phyloP scores from a whole-genome alignment of 2,888 invertebrate genomes.

The Melangyna quadrimaculata region DNA sequence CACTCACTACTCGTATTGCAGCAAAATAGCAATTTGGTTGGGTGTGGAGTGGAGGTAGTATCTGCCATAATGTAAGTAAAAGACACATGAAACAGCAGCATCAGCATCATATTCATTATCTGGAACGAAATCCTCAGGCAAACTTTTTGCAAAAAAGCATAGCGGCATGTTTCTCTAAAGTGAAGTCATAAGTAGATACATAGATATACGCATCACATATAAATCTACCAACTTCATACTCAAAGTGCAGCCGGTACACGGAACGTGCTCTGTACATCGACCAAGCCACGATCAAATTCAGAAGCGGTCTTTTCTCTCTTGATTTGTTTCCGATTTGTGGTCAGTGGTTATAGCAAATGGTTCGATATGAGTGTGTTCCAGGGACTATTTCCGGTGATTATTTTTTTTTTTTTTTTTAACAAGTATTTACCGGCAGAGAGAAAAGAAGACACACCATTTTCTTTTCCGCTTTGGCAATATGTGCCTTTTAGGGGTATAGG shows the following conservation, averaged over 20 bases:
- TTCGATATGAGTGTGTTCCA: slow-evolving; percentile 18
- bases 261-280: slow-evolving; percentile 42
- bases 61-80: neutral
- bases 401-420: neutral
- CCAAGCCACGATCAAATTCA: slow-evolving; percentile 11
- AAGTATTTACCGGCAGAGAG: neutral
- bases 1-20: slow-evolving; percentile 2
- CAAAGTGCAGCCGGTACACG: slow-evolving; percentile 7
- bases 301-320: slow-evolving; percentile 26
- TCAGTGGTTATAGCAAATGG: slow-evolving; percentile 33
- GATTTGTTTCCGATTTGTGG: slow-evolving; percentile 49
- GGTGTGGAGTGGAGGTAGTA: neutral
- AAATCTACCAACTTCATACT: slow-evolving; percentile 5
- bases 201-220: neutral
- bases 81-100: neutral
- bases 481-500: neutral
- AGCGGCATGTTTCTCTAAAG: neutral
- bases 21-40: slow-evolving; percentile 11
- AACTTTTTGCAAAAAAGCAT: slow-evolving; percentile 9
- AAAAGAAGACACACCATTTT: neutral
- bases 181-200: neutral
- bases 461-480: neutral
- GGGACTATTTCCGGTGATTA: slow-evolving; percentile 44
- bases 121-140: neutral
- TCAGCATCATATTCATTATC: slow-evolving; percentile 27